These are phyloP conservation scores for Heliconius hewitsoni DNA, from an alignment of 1,140 invertebrate genomes.

Conservation along the genomic window DNA sequence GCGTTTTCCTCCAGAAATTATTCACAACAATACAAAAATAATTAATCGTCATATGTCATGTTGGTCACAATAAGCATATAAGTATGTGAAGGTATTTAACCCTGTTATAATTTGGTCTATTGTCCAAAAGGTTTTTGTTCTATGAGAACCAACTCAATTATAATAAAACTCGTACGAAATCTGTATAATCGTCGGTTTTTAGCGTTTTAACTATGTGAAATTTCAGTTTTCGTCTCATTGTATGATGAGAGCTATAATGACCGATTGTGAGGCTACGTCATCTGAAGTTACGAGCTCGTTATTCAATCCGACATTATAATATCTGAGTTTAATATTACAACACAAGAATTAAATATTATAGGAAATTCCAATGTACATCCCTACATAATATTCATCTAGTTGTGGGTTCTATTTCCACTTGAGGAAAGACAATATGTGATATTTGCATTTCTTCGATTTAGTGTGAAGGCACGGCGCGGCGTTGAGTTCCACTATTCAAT, in stretches of 20 bases:
- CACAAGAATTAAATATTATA: neutral
- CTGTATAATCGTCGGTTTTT: conserved; percentile 78
- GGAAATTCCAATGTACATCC: neutral
- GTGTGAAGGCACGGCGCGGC: no score
- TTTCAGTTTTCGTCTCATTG: conserved; percentile 72
- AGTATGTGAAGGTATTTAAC: conserved; percentile 77
- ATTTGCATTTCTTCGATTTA: no score
- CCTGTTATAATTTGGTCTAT: conserved; percentile 78
- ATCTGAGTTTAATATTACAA: neutral
- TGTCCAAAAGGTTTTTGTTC: conserved; percentile 76
- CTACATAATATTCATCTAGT: neutral
- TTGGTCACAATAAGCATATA: conserved; percentile 73
- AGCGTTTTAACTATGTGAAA: conserved; percentile 80
- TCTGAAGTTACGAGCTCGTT: conserved; percentile 27
- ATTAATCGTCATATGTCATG: conserved; percentile 79
- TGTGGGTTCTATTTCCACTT: no score
- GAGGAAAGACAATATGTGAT: no score
- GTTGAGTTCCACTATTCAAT: no score
- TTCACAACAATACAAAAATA: conserved; percentile 66
- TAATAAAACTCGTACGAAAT: conserved; percentile 71
- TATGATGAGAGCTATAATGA: conserved; percentile 59
- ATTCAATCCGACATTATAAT: conserved; percentile 18
- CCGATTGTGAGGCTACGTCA: conserved; percentile 46
- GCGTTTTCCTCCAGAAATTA: conserved; percentile 28
- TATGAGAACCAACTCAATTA: conserved; percentile 80